A percentile compares a stretch with the other conserved stretches of the same genome.
These are phyloP conservation scores for Taeniopygia guttata DNA, from an alignment of 2,797 vertebrate species.

Conservation along the genomic window DNA sequence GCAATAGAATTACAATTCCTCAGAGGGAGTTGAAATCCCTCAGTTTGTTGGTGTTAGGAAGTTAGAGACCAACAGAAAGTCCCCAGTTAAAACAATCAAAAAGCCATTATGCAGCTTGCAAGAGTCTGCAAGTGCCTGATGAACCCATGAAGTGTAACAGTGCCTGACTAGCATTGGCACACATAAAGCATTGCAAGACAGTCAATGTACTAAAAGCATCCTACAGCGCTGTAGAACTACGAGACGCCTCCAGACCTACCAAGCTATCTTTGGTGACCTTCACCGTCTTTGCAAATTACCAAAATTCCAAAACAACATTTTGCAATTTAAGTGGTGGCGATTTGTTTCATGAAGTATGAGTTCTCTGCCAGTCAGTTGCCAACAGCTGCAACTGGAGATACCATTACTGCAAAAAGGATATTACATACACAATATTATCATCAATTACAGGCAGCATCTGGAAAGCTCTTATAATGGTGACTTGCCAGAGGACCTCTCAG, in stretches of 20 bases:
- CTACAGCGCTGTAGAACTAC: neutral
- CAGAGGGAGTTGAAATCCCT: neutral
- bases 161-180: neutral
- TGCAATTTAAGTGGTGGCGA: neutral
- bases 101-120: neutral
- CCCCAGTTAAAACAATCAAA: neutral
- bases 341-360: neutral
- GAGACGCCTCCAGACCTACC: neutral
- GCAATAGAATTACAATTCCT: neutral
- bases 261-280: neutral
- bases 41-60: neutral
- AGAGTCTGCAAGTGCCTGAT: neutral
- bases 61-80: neutral
- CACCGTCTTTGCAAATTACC: neutral
- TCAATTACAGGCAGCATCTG: neutral
- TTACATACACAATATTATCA: neutral
- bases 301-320: neutral
- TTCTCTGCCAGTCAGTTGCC: neutral
- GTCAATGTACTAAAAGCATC: neutral
- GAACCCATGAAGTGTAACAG: neutral
- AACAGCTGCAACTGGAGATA: neutral
- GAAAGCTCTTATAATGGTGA: neutral
- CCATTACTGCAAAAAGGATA: neutral
- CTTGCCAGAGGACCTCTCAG: neutral
- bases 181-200: neutral